These are phyloP conservation scores for Acanthurus leucopareius DNA, from an alignment of 2,797 vertebrate genomes.

Conservation along the genomic window DNA sequence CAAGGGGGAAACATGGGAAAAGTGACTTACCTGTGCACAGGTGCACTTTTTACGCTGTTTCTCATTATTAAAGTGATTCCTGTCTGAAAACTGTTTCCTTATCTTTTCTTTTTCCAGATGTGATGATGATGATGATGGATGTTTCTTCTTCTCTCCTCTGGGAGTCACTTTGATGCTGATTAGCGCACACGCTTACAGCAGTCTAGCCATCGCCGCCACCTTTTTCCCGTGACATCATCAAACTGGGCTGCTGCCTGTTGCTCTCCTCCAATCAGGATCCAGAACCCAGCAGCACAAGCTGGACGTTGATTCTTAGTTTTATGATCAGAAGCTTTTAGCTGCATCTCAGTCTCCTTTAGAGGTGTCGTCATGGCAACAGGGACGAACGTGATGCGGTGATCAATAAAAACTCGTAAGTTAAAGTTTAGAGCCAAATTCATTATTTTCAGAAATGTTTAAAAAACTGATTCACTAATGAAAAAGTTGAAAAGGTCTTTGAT, in stretches of 20 bases:
- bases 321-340: neutral
- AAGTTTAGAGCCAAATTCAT: neutral
- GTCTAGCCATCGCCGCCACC: conserved; percentile 20
- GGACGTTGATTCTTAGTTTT: no score
- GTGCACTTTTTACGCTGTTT: neutral
- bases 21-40: neutral
- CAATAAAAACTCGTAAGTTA: no score
- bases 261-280: conserved; percentile 49
- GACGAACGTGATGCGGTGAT: no score
- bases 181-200: conserved; percentile 50
- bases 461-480: no score
- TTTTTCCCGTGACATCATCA: conserved; percentile 46
- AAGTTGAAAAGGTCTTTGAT: no score
- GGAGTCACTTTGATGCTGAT: conserved; percentile 70
- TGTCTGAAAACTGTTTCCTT: no score
- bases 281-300: neutral
- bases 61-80: neutral
- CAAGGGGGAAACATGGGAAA: no score
- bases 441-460: neutral
- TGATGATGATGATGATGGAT: conserved; percentile 40
- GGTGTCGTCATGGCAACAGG: neutral
- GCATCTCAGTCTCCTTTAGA: neutral
- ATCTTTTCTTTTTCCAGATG: conserved; percentile 74
- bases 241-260: neutral
- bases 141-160: conserved; percentile 26